A percentile compares a stretch with the other conserved stretches of the same genome.
phyloP scores from a whole-genome alignment of 1,140 invertebrate genomes.

The Drosophila insularis region DNA sequence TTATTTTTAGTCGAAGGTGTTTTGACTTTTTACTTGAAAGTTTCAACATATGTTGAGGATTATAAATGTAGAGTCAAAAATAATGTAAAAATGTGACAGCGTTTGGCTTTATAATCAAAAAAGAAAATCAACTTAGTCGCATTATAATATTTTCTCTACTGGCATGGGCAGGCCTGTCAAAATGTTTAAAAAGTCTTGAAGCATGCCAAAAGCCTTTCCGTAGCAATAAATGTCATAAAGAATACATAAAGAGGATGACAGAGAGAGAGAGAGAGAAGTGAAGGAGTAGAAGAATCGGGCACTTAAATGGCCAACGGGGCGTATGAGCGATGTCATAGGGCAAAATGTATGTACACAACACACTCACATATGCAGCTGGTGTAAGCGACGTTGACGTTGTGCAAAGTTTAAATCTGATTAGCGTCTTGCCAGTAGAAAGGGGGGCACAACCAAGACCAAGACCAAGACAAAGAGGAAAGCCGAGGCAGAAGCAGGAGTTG shows the following conservation, averaged over 20 bases:
- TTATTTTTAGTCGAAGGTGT: too few relatives aligned
- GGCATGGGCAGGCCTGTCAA: conserved; percentile 42
- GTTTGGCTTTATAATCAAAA: conserved; percentile 8
- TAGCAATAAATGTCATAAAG: conserved; percentile 77
- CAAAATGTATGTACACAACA: conserved; percentile 43
- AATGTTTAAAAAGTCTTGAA: conserved; percentile 61
- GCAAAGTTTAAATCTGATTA: conserved; percentile 81
- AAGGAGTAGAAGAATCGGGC: conserved; percentile 26
- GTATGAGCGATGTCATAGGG: conserved; percentile 75
- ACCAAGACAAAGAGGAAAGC: neutral
- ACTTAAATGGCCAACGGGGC: conserved; percentile 75
- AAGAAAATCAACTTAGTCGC: neutral
- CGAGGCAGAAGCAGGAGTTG: conserved; percentile 18
- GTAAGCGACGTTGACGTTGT: conserved; percentile 75
- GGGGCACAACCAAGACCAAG: neutral
- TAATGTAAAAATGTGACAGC: neutral
- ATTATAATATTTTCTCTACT: neutral
- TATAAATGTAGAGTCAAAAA: neutral
- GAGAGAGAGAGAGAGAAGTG: neutral
- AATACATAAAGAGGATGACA: neutral
- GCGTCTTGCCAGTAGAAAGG: conserved; percentile 47
- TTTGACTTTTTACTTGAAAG: neutral
- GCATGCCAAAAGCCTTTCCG: conserved; percentile 75
- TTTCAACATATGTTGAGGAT: neutral
- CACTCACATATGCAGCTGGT: conserved; percentile 41